Base-by-base conservation (phyloP, 2,797 vertebrate species). In the Mico argentatus region DNA sequence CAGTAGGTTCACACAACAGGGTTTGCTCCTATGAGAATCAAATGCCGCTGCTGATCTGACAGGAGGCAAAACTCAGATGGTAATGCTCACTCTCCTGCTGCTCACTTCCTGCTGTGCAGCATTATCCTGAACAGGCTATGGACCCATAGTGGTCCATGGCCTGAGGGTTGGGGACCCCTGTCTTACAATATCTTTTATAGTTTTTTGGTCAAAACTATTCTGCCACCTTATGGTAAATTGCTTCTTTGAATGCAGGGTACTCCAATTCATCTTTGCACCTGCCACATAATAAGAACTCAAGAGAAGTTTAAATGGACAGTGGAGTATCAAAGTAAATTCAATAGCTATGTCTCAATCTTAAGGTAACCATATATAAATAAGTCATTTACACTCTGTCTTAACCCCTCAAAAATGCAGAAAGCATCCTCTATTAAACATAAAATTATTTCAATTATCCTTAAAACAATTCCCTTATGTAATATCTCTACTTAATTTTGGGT, bases 401-500 rank as follows among this genome's bases (percentile, higher is more conserved):
- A 72, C 30, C 4, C 22, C 41, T 30, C 27, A 6, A 83, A 44
- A 70, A 86, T 41, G 26, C 36, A 95, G 30, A 89, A 81, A 67
- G 26, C n/a, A 50, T 80, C 44, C 27, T 72, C 26, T 50, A 41
- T 39, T 72, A 90, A 88, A 88, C 11, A 50, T 27, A 20, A n/a
- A 41, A 59, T 84, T 82, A 73, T 82, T 89, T 75, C 93, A 97
- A 77, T 88, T 82, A 91, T 26, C 15, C 79, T 91, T 50, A 88
- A 59, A 86, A 85, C 14, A 57, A 59, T 46, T 81, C 72, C 41
- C 85, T 72, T 36, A 75, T n/a, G 20, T 57, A 94, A 90, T 19
- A 39, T 87, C 17, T 59, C 88, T 52, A 81, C 73, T 77, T 95
- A 82, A 89, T 92, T 91, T 55, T 70, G 27, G 14, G 70, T 93